A percentile compares a stretch with the other conserved stretches of the same genome.
Evolutionary conservation across 2,113 vertebrate genomes (phyloP).

Genomic region (Chroicocephalus ridibundus): DNA sequence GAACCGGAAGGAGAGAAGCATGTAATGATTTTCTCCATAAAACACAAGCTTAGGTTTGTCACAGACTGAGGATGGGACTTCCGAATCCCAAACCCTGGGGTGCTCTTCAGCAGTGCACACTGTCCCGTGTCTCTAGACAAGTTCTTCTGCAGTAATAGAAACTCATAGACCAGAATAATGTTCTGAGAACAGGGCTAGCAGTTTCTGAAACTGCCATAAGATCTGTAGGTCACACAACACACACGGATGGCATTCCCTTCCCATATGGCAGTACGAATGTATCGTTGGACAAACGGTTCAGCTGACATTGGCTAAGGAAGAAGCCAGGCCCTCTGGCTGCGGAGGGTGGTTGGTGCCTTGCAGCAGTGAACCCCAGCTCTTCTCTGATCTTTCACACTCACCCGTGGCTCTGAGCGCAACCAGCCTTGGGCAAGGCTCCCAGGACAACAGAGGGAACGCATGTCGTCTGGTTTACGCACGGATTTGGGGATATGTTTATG

Average conservation of each 20-base stretch:
- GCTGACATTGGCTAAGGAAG: not conserved
- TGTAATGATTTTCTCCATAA: not conserved
- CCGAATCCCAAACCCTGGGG: not conserved
- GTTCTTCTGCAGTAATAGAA: not conserved
- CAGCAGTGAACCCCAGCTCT: not conserved
- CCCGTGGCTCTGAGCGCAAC: slow-evolving; percentile 36
- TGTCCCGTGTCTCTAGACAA: not conserved
- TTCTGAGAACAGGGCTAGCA: not conserved
- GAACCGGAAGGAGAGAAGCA: not conserved
- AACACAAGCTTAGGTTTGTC: not conserved
- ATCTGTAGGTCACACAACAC: accelerated
- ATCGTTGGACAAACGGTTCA: accelerated
- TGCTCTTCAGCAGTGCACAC: not conserved
- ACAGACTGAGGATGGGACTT: not conserved
- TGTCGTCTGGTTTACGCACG: not conserved
- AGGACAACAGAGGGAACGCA: slow-evolving; percentile 18
- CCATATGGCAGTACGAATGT: accelerated
- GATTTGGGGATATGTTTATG: slow-evolving; percentile 39
- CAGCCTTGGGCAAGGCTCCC: slow-evolving; percentile 43
- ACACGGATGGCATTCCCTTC: accelerated
- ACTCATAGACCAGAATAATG: not conserved
- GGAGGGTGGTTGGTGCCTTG: not conserved
- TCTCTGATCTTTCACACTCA: slow-evolving; percentile 51
- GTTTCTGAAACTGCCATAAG: not conserved
- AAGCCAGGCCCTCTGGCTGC: not conserved